Percentiles rank a stretch among this genome's conserved stretches.
phyloP scores from a whole-genome alignment of 2,888 invertebrate species.

The Stomorhina lunata region DNA sequence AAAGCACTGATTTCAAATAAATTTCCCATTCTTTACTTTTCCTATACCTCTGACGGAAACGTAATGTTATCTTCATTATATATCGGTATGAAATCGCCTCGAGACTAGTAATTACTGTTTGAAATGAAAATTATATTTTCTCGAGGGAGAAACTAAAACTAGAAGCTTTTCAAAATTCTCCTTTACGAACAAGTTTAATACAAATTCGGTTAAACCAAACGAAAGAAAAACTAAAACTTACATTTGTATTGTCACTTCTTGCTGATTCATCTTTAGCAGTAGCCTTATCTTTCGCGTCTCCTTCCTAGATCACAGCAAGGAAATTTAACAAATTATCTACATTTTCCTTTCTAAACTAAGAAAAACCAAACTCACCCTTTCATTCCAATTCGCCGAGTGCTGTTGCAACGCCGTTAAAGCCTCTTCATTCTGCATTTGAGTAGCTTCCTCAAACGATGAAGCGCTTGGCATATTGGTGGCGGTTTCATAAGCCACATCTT shows the following conservation, averaged over 20 bases:
- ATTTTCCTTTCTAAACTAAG: neutral
- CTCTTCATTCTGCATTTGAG: conserved; percentile 75
- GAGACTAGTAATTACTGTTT: no score
- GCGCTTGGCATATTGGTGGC: conserved; percentile 73
- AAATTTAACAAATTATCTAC: neutral
- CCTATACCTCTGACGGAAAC: no score
- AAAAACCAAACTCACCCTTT: conserved; percentile 18
- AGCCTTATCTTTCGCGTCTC: conserved; percentile 56
- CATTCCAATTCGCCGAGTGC: conserved; percentile 69
- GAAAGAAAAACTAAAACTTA: conserved; percentile 71
- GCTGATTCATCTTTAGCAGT: conserved; percentile 60
- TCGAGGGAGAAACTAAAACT: no score
- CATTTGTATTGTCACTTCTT: conserved; percentile 73
- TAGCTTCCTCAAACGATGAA: conserved; percentile 79
- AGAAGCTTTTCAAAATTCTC: neutral
- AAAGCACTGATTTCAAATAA: no score
- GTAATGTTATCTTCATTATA: no score
- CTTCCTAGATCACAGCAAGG: conserved; percentile 53
- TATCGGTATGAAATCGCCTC: no score
- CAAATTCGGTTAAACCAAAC: neutral
- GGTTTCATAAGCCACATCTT: conserved; percentile 65
- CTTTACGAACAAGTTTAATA: neutral
- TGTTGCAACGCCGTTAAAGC: conserved; percentile 72
- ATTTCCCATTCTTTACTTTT: no score
- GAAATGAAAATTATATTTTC: no score